Base-by-base conservation (phyloP, 1,140 invertebrate species). In the Nebria ingens region DNA sequence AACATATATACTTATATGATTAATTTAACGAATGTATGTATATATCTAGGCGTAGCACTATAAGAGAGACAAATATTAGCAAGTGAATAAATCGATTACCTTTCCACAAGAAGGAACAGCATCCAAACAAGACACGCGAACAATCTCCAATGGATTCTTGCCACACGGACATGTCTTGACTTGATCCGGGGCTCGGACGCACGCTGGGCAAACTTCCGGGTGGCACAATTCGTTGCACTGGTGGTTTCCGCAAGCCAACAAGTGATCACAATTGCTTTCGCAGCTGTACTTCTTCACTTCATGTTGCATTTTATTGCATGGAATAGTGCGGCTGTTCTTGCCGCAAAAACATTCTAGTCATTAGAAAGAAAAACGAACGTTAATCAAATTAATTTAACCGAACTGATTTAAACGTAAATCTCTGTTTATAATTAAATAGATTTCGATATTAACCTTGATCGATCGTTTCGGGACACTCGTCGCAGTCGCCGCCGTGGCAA, bases 81-180 rank as follows among this genome's bases (percentile, higher is more conserved):
- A 21, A 21, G 15, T 53, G 25, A 53, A 53, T 17, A 53, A 23
- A 20, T 23, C 15, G 56, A n/a, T 29, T 55, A 72, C 68, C 56
- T 87, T 81, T 19, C 82, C 82, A 73, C 96, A 98, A 19, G 83
- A 80, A 0, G 93, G 91, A 61, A 98, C 80, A 0, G 87, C 81
- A 71, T 97, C 93, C 3, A 84, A 74, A 68, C 95, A 98, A 11
- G 76, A 80, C 29, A 71, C 77, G 58, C 86, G 76, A 34, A 73
- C 63, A 0, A 67, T 68, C 53, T 62, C 71, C 19, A 73, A 64
- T 61, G 70, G 73, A 3, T 79, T 87, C 69, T 91, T 84, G 0
- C 88, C 91, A 71, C 94, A 98, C 0, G 84, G 88, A 70, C 94
- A 98, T n/a, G 76, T 77, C 4, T 72, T 81, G 9, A 94, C 78